Percentiles rank a stretch among this genome's conserved stretches.
These are phyloP conservation scores for Meloidogyne exigua DNA, from an alignment of 1,140 invertebrate species.

Conservation along the genomic window DNA sequence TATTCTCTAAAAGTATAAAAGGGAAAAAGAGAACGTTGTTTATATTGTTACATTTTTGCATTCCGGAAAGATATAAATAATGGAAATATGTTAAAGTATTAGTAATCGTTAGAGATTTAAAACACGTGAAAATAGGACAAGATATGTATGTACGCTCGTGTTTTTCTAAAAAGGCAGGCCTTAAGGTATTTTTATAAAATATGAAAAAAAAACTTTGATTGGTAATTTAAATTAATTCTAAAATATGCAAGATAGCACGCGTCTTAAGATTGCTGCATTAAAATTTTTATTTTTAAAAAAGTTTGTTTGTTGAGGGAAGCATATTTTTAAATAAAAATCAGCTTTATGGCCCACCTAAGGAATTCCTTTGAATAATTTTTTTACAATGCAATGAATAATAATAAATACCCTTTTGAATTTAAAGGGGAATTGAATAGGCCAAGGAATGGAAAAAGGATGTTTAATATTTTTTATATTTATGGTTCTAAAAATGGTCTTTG, in stretches of 20 bases:
- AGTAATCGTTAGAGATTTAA: constrained; percentile 1
- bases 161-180: background rate
- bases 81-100: background rate
- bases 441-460: background rate
- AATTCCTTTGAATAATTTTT: background rate
- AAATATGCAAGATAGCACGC: too few species aligned
- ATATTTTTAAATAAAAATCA: background rate
- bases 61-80: constrained; percentile 4
- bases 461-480: too few species aligned
- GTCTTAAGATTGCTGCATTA: too few species aligned
- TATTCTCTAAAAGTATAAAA: background rate
- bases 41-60: constrained; percentile 2
- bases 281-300: background rate
- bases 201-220: too few species aligned
- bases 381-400: background rate
- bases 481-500: too few species aligned
- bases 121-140: background rate
- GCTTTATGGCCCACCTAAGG: background rate
- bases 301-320: background rate
- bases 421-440: background rate
- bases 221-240: too few species aligned
- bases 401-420: background rate
- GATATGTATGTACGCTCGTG: background rate
- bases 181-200: too few species aligned
- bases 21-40: background rate